These are phyloP conservation scores for Drosophila auraria DNA, from an alignment of 1,140 invertebrate species.

Conservation along the genomic window DNA sequence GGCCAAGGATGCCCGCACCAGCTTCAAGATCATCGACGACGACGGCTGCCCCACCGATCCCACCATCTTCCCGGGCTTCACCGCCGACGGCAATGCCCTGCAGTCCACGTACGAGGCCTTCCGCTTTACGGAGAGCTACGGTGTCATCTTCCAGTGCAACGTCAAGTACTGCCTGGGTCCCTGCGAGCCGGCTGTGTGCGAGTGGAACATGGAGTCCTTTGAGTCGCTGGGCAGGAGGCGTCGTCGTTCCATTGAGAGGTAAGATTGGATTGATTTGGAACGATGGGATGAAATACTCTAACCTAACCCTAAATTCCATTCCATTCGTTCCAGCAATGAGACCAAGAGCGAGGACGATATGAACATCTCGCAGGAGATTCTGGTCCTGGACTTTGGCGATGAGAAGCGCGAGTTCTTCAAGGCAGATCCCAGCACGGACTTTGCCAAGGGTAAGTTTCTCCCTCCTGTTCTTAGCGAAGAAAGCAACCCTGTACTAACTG, in stretches of 20 bases:
- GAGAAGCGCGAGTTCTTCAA: conserved; percentile 93
- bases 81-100: conserved; percentile 93
- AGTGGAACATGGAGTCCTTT: conserved; percentile 94
- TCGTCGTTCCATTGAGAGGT: conserved; percentile 89
- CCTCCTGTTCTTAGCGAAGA: background rate
- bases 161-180: conserved; percentile 98
- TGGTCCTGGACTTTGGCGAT: conserved; percentile 96
- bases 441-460: conserved; percentile 87
- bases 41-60: conserved; percentile 97
- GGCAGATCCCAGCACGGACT: conserved; percentile 92
- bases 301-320: background rate
- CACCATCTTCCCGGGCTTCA: conserved; percentile 96
- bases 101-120: conserved; percentile 97
- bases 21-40: conserved; percentile 98
- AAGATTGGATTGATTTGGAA: conserved; percentile 14
- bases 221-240: conserved; percentile 96
- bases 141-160: conserved; percentile 98
- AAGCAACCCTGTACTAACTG: background rate
- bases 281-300: background rate
- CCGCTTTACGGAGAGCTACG: conserved; percentile 97
- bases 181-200: conserved; percentile 95
- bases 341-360: conserved; percentile 92
- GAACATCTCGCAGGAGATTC: conserved; percentile 96
- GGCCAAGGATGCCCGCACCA: conserved; percentile 98
- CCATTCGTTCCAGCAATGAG: conserved; percentile 80